Evolutionary conservation across 2,797 vertebrate genomes (phyloP).

Genomic region (Allobates femoralis): DNA sequence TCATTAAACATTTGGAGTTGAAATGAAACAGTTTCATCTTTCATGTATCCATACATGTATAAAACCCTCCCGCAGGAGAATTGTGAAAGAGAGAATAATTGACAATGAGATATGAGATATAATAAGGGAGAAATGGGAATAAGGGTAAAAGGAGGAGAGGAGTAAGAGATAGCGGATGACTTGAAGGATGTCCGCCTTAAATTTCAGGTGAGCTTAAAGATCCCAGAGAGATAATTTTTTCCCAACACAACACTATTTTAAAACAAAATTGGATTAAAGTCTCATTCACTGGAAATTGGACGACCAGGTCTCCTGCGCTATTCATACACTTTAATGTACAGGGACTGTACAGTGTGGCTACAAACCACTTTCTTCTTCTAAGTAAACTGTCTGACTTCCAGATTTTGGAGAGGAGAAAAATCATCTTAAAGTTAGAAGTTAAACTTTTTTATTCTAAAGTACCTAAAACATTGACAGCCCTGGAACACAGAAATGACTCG

Average conservation of each 20-base stretch:
- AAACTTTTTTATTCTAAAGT: background rate
- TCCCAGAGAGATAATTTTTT: conserved; percentile 50
- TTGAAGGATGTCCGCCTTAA: conserved; percentile 57
- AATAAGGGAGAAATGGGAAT: conserved; percentile 55
- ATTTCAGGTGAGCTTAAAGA: conserved; percentile 54
- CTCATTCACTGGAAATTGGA: conserved; percentile 25
- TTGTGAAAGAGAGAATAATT: conserved; percentile 56
- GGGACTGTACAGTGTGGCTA: background rate
- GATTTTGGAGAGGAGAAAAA: background rate
- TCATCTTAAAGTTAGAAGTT: background rate
- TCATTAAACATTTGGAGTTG: conserved; percentile 59
- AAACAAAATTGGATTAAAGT: conserved; percentile 59
- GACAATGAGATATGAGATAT: conserved; percentile 62
- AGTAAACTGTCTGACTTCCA: background rate
- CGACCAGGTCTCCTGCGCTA: conserved; percentile 20
- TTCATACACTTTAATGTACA: conserved; percentile 45
- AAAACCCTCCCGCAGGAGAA: conserved; percentile 55
- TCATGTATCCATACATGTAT: conserved; percentile 60
- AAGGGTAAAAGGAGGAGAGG: conserved; percentile 45
- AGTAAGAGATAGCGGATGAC: conserved; percentile 36
- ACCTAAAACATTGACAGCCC: background rate
- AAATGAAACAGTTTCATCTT: conserved; percentile 62
- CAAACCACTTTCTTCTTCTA: background rate
- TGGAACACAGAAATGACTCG: no score
- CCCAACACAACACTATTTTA: conserved; percentile 46